phyloP scores from a whole-genome alignment of 2,797 vertebrate genomes.

The Lagorchestes hirsutus region DNA sequence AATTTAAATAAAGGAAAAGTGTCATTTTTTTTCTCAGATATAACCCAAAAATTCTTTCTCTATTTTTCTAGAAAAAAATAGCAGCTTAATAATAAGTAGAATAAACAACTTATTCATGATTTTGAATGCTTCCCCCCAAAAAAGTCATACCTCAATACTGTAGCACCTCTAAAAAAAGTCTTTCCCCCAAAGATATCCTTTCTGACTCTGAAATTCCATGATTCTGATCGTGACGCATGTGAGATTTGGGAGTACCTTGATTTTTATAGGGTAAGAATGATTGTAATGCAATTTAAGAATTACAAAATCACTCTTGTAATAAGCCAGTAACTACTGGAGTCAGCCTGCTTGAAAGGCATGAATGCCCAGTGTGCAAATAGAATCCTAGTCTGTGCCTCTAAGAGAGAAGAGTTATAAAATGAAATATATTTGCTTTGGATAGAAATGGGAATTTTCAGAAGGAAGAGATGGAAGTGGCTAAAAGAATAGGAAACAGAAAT shows the following conservation, averaged over 20 bases:
- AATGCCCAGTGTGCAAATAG: background rate
- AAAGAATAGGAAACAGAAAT: background rate
- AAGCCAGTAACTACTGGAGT: background rate
- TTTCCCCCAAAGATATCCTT: background rate
- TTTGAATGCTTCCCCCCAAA: background rate
- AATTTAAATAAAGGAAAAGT: background rate
- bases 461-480: background rate
- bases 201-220: background rate
- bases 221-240: background rate
- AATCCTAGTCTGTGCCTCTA: background rate
- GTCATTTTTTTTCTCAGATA: background rate
- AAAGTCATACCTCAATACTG: background rate
- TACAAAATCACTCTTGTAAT: background rate
- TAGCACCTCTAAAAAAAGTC: background rate
- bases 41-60: background rate
- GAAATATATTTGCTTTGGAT: background rate
- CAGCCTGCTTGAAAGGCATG: background rate
- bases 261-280: background rate
- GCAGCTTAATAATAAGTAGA: background rate
- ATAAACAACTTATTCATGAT: background rate
- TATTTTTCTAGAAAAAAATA: background rate
- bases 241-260: background rate
- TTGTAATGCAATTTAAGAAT: background rate
- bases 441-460: background rate
- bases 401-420: background rate